Percentiles rank a stretch among this genome's conserved stretches.
Conservation (phyloP, 2,888 invertebrate species). For the Pseudococcus jackbeardsleyi region DNA sequence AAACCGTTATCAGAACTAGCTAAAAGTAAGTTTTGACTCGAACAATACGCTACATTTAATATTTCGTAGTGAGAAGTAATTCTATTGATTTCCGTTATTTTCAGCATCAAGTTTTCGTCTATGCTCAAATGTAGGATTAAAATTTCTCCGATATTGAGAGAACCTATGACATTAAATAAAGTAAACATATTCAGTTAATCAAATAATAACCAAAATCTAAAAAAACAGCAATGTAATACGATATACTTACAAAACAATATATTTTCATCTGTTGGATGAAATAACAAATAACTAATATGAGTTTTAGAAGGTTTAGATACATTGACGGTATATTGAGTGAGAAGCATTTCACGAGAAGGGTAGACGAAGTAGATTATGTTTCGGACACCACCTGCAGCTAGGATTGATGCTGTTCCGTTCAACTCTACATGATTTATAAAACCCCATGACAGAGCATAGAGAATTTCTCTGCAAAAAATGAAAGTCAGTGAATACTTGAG, state of each 20-base stretch:
- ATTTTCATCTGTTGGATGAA: conserved; percentile 67
- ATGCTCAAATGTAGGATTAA: conserved; percentile 66
- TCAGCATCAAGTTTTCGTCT: conserved; percentile 63
- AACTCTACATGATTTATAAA: conserved; percentile 68
- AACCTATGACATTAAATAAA: conserved; percentile 67
- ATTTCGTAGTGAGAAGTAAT: conserved; percentile 67
- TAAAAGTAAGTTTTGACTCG: conserved; percentile 67
- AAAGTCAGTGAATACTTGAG: not conserved
- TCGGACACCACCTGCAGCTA: conserved; percentile 68
- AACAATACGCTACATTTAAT: conserved; percentile 67
- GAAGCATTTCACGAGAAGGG: conserved; percentile 67
- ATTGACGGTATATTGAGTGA: conserved; percentile 66
- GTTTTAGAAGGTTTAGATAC: conserved; percentile 51
- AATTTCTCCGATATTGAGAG: conserved; percentile 67
- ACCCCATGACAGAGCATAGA: conserved; percentile 72
- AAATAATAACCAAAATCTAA: not conserved
- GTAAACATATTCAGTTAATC: not conserved
- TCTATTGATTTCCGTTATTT: conserved; percentile 65
- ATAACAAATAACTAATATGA: conserved; percentile 67
- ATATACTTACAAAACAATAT: conserved; percentile 68
- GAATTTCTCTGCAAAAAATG: conserved; percentile 68
- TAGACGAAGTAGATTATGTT: conserved; percentile 68
- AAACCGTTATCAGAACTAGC: conserved; percentile 65
- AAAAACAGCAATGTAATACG: not conserved
- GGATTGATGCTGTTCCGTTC: conserved; percentile 68